A percentile compares a stretch with the other conserved stretches of the same genome.
phyloP scores from a whole-genome alignment of 1,140 invertebrate genomes.

The Aradophagus sp. region DNA sequence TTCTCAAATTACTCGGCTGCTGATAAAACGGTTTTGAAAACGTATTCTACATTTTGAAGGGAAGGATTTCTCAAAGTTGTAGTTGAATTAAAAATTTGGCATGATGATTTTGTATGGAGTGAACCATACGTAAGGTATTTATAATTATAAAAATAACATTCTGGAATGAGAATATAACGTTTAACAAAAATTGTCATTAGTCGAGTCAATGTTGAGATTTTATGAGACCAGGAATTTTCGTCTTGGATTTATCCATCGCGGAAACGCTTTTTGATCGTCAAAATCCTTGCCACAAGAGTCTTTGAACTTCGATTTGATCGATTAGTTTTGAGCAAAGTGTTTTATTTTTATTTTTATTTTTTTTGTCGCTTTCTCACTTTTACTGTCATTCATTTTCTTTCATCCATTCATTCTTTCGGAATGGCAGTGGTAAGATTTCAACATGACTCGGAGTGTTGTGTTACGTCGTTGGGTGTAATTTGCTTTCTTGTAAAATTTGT shows the following conservation, averaged over 20 bases:
- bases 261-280: too few species aligned
- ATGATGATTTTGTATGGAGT: too few species aligned
- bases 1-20: too few species aligned
- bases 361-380: not conserved
- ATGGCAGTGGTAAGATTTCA: conserved; percentile 28
- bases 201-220: conserved; percentile 35
- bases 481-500: too few species aligned
- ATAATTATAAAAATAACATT: conserved; percentile 73
- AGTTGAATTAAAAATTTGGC: too few species aligned
- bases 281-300: too few species aligned
- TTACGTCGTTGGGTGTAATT: too few species aligned
- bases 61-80: too few species aligned
- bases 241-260: not conserved
- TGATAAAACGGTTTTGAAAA: too few species aligned
- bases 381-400: not conserved
- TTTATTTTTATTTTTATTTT: conserved; percentile 3
- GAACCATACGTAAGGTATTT: too few species aligned
- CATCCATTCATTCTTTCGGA: not conserved
- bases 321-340: conserved; percentile 35
- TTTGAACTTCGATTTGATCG: conserved; percentile 20
- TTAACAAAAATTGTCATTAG: conserved; percentile 33
- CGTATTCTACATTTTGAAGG: too few species aligned
- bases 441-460: conserved; percentile 15
- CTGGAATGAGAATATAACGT: conserved; percentile 50
- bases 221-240: not conserved